Evolutionary conservation across 2,797 vertebrate species (phyloP).

Genomic region (Mormyrops boulengeri): DNA sequence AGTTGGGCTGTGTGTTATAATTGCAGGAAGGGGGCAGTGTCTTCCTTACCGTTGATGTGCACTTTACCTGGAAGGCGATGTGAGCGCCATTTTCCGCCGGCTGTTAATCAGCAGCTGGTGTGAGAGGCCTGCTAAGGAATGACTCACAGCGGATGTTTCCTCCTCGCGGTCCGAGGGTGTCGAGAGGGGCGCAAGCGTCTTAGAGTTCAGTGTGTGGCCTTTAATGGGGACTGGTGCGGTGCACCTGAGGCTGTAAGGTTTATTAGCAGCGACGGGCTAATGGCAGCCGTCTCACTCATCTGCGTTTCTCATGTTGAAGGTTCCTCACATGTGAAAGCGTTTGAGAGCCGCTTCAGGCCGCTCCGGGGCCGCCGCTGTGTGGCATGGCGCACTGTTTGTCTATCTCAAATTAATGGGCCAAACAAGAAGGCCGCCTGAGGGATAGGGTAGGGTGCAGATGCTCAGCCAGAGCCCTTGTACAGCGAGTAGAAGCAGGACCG

Average conservation of each 20-base stretch:
- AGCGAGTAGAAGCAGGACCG: background rate
- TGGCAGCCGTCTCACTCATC: background rate
- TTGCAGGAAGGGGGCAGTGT: background rate
- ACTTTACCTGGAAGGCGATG: background rate
- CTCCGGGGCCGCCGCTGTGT: background rate
- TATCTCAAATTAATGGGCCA: background rate
- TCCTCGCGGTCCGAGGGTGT: background rate
- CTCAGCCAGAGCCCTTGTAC: background rate
- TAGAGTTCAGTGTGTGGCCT: background rate
- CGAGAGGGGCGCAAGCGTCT: background rate
- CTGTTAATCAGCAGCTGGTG: constrained; percentile 3
- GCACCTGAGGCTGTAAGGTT: background rate
- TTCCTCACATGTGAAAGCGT: background rate
- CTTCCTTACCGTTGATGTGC: background rate
- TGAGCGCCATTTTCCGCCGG: background rate
- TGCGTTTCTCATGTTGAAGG: background rate
- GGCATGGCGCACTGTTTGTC: background rate
- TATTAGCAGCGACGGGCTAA: background rate
- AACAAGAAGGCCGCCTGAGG: background rate
- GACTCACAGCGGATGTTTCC: background rate
- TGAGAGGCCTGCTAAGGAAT: background rate
- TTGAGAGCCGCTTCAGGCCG: background rate
- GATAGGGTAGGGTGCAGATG: background rate
- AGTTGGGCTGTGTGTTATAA: background rate
- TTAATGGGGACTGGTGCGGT: background rate